phyloP scores from a whole-genome alignment of 2,888 invertebrate species.

The Aleiodes leptofemur region DNA sequence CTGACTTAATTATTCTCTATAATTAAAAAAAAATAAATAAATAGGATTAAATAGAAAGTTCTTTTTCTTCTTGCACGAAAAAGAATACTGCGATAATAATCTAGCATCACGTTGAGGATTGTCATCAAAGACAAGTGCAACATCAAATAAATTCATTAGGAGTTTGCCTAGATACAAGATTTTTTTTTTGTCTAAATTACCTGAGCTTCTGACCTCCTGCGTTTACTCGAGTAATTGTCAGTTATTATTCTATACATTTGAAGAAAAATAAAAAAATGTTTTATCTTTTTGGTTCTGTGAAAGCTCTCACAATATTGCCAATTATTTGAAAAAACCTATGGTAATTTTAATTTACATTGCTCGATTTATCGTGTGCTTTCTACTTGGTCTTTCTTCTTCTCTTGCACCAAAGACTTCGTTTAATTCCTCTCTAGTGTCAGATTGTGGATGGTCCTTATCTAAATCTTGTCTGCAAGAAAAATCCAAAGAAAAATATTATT shows the following conservation, averaged over 20 bases:
- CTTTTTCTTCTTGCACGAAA: neutral
- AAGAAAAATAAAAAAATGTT: neutral
- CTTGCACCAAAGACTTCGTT: conserved; percentile 53
- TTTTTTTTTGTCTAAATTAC: conserved; percentile 17
- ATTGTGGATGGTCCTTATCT: conserved; percentile 54
- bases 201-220: conserved; percentile 17
- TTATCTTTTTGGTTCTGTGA: conserved; percentile 20
- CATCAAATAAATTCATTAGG: conserved; percentile 1
- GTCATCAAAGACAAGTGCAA: conserved; percentile 7
- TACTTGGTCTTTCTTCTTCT: conserved; percentile 52
- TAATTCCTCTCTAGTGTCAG: conserved; percentile 49
- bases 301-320: neutral
- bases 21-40: conserved; percentile 1
- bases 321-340: neutral
- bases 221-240: neutral
- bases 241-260: neutral
- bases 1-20: neutral
- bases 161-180: neutral
- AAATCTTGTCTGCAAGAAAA: conserved; percentile 59
- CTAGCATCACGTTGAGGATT: conserved; percentile 19
- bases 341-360: conserved; percentile 55
- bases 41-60: neutral
- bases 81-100: conserved; percentile 22
- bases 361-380: conserved; percentile 57
- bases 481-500: neutral